phyloP scores from a whole-genome alignment of 2,888 invertebrate species.

The Cephus runcator region DNA sequence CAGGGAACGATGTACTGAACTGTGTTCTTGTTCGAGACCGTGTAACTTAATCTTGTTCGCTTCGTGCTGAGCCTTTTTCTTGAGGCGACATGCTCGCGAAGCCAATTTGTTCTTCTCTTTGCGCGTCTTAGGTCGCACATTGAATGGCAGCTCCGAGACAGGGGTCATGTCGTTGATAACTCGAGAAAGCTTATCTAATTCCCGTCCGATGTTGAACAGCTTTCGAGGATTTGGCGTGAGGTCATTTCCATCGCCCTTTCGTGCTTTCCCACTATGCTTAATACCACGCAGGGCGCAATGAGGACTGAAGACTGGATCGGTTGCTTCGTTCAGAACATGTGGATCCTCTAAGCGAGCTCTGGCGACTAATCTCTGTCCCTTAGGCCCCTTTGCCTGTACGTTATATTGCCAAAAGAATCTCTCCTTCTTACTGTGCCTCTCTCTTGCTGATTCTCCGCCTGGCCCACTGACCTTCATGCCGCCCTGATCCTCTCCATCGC shows the following conservation, averaged over 20 bases:
- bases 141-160: conserved; percentile 91
- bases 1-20: conserved; percentile 66
- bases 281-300: conserved; percentile 90
- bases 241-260: conserved; percentile 98
- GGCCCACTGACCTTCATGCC: conserved; percentile 61
- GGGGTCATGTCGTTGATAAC: conserved; percentile 97
- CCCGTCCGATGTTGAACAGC: conserved; percentile 89
- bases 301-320: conserved; percentile 96
- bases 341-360: conserved; percentile 91
- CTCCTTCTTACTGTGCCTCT: conserved; percentile 75
- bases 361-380: conserved; percentile 89
- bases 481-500: conserved; percentile 68
- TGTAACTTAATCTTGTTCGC: conserved; percentile 96
- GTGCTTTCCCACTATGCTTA: conserved; percentile 90
- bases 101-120: conserved; percentile 98
- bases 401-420: conserved; percentile 99
- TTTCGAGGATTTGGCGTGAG: conserved; percentile 95
- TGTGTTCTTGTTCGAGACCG: conserved; percentile 94
- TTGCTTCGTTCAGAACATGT: conserved; percentile 88
- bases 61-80: conserved; percentile 99
- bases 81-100: conserved; percentile 94
- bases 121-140: conserved; percentile 88
- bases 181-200: conserved; percentile 89
- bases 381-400: conserved; percentile 97
- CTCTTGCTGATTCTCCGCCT: conserved; percentile 40